Percentiles rank a stretch among this genome's conserved stretches.
phyloP scores from a whole-genome alignment of 1,140 invertebrate species.

The Drosophila willistoni region DNA sequence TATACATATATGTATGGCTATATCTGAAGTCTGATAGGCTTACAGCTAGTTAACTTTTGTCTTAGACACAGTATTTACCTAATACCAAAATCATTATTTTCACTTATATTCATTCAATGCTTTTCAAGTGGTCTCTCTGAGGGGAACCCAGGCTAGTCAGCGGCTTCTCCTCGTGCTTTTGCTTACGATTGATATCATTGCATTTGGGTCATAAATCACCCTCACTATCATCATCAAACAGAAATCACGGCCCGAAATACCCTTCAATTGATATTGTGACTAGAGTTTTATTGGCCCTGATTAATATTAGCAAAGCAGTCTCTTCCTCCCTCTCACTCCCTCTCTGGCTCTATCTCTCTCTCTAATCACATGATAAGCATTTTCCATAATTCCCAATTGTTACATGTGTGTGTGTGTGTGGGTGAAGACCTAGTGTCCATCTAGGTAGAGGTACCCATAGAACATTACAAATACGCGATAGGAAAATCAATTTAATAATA shows the following conservation, averaged over 20 bases:
- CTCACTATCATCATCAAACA: slow-evolving; percentile 50
- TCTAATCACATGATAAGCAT: slow-evolving; percentile 79
- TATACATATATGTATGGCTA: no score
- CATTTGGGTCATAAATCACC: slow-evolving; percentile 53
- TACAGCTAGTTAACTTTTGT: no score
- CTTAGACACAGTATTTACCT: no score
- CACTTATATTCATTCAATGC: no score
- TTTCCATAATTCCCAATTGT: slow-evolving; percentile 60
- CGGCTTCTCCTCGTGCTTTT: slow-evolving; percentile 26
- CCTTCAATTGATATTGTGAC: slow-evolving; percentile 78
- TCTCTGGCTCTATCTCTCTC: slow-evolving; percentile 45
- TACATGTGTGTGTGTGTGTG: slow-evolving; percentile 6
- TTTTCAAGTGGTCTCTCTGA: no score
- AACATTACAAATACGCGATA: slow-evolving; percentile 57
- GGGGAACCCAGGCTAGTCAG: not conserved
- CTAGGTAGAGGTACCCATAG: slow-evolving; percentile 13
- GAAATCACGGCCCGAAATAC: slow-evolving; percentile 74
- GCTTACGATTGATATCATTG: slow-evolving; percentile 39
- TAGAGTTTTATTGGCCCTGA: slow-evolving; percentile 69
- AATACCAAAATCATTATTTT: no score
- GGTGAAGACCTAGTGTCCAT: slow-evolving; percentile 30
- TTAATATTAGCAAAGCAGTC: slow-evolving; percentile 73
- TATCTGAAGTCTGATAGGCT: no score
- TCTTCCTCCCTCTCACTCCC: slow-evolving; percentile 29
- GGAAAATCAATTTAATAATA: slow-evolving; percentile 79